These are phyloP conservation scores for Drosophila tani DNA, from an alignment of 1,140 invertebrate species.

Conservation along the genomic window DNA sequence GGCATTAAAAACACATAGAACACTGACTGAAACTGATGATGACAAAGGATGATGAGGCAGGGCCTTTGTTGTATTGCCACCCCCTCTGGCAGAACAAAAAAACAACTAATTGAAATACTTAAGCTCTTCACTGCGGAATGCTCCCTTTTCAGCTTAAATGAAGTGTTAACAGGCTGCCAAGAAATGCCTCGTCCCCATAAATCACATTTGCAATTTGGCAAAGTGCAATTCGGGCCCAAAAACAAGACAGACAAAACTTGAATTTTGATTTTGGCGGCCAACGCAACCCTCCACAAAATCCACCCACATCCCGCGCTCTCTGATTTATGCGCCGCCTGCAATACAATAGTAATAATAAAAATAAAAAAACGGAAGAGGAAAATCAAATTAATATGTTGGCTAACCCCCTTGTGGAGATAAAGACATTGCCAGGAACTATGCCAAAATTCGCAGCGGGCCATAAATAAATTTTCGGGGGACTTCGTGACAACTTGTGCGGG, in stretches of 20 bases:
- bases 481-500: slow-evolving; percentile 2
- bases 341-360: slow-evolving; percentile 31
- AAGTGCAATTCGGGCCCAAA: slow-evolving; percentile 49
- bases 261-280: slow-evolving; percentile 36
- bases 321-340: slow-evolving; percentile 65
- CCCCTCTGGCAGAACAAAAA: background rate
- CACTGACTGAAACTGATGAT: slow-evolving; percentile 1
- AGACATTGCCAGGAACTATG: slow-evolving; percentile 23
- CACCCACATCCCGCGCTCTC: slow-evolving; percentile 27
- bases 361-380: slow-evolving; percentile 14
- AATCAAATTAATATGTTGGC: slow-evolving; percentile 55
- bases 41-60: slow-evolving; percentile 6
- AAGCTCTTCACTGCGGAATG: slow-evolving; percentile 4
- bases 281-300: slow-evolving; percentile 20
- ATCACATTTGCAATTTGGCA: slow-evolving; percentile 77
- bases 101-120: slow-evolving; percentile 42
- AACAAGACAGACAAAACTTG: slow-evolving; percentile 11
- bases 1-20: background rate
- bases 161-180: slow-evolving; percentile 68
- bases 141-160: slow-evolving; percentile 57
- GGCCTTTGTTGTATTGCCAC: background rate
- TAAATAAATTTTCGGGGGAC: slow-evolving; percentile 20
- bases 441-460: slow-evolving; percentile 46
- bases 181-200: slow-evolving; percentile 49
- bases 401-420: slow-evolving; percentile 22